phyloP scores from a whole-genome alignment of 2,113 vertebrate genomes.

The Menura novaehollandiae region DNA sequence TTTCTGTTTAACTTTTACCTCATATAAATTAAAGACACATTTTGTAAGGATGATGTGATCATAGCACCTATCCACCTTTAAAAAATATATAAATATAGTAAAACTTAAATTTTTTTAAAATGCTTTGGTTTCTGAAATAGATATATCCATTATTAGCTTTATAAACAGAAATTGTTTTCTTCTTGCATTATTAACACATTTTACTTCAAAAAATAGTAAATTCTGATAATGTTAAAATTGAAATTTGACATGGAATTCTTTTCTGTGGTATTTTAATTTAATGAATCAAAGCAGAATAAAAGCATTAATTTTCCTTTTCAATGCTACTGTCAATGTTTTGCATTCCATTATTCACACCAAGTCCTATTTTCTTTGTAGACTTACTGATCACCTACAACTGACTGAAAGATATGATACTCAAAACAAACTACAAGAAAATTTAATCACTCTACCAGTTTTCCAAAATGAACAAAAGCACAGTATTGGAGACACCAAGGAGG shows the following conservation, averaged over 20 bases:
- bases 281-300: background rate
- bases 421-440: background rate
- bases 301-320: background rate
- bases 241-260: background rate
- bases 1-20: background rate
- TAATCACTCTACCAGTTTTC: background rate
- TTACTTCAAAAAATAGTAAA: background rate
- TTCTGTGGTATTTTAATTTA: background rate
- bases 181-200: background rate
- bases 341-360: background rate
- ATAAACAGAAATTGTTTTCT: background rate
- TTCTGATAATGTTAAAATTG: background rate
- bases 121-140: background rate
- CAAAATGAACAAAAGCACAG: background rate
- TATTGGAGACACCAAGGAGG: background rate
- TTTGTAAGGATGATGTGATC: background rate
- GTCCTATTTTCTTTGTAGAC: background rate
- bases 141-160: background rate
- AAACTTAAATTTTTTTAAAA: background rate
- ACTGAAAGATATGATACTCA: background rate
- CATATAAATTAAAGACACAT: background rate
- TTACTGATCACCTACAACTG: background rate
- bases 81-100: background rate
- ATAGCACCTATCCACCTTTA: background rate
- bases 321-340: background rate